These are phyloP conservation scores for Pardosa pseudoannulata DNA, from an alignment of 2,888 invertebrate species.

Conservation along the genomic window DNA sequence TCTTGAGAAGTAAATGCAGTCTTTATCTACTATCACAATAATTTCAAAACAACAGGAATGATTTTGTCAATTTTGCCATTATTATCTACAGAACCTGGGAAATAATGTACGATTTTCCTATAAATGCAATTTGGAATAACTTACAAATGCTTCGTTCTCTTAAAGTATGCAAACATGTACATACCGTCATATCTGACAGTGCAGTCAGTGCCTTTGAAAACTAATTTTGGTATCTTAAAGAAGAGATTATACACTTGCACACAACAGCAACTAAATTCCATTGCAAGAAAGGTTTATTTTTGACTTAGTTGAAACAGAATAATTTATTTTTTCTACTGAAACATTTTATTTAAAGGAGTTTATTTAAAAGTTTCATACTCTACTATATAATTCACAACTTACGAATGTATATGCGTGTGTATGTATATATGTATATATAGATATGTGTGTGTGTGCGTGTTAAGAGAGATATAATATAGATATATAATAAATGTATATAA, in stretches of 20 bases:
- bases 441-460: too few relatives aligned
- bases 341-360: too few relatives aligned
- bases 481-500: too few relatives aligned
- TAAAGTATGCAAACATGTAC: neutral
- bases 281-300: too few relatives aligned
- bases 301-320: too few relatives aligned
- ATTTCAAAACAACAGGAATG: conserved; percentile 6
- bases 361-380: too few relatives aligned
- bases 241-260: conserved; percentile 17
- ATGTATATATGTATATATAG: too few relatives aligned
- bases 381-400: too few relatives aligned
- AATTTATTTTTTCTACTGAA: too few relatives aligned
- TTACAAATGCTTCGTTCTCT: conserved; percentile 3
- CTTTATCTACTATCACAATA: conserved; percentile 2
- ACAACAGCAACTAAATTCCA: neutral
- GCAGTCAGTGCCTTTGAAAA: neutral
- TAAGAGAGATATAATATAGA: too few relatives aligned
- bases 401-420: too few relatives aligned
- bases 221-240: neutral
- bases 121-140: conserved; percentile 5
- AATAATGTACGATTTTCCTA: neutral
- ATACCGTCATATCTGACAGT: neutral
- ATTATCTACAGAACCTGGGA: conserved; percentile 4
- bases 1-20: conserved; percentile 8
- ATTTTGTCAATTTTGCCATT: conserved; percentile 15